These are phyloP conservation scores for Octodon degus DNA, from an alignment of 2,113 vertebrate genomes.

Conservation along the genomic window DNA sequence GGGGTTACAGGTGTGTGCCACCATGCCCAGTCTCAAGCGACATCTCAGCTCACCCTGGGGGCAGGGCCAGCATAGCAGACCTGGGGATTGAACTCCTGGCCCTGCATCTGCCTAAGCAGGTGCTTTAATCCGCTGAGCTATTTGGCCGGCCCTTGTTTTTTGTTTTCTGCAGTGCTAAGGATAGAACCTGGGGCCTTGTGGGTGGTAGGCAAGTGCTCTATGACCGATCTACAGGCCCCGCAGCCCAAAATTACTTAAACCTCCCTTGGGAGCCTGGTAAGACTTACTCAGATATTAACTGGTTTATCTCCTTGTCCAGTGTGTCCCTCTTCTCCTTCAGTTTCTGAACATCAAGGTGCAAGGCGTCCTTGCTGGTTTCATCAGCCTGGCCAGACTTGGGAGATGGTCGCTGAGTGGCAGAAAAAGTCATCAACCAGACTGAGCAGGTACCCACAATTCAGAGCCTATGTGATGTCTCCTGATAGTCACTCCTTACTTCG, in stretches of 20 bases:
- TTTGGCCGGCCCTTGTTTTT: too few relatives aligned
- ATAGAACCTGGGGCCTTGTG: neutral
- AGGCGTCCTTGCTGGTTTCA: neutral
- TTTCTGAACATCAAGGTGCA: conserved; percentile 80
- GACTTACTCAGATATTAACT: conserved; percentile 85
- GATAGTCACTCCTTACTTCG: neutral
- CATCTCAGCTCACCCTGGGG: too few relatives aligned
- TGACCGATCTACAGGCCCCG: neutral
- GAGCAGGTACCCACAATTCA: neutral
- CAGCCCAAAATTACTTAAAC: neutral
- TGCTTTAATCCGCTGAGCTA: too few relatives aligned
- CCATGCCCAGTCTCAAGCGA: too few relatives aligned
- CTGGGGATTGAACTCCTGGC: too few relatives aligned
- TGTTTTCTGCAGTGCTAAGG: neutral
- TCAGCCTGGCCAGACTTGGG: conserved; percentile 54
- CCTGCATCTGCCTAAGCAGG: too few relatives aligned
- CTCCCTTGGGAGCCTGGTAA: neutral
- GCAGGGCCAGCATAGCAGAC: too few relatives aligned
- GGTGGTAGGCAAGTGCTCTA: neutral
- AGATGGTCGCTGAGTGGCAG: conserved; percentile 76
- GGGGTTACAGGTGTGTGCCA: too few relatives aligned
- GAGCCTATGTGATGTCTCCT: neutral
- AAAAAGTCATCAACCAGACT: conserved; percentile 21
- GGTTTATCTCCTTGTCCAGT: conserved; percentile 86
- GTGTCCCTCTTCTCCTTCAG: conserved; percentile 81